A percentile compares a stretch with the other conserved stretches of the same genome.
These are phyloP conservation scores for Chlorocebus sabaeus DNA, from an alignment of 2,113 vertebrate genomes.

Conservation along the genomic window DNA sequence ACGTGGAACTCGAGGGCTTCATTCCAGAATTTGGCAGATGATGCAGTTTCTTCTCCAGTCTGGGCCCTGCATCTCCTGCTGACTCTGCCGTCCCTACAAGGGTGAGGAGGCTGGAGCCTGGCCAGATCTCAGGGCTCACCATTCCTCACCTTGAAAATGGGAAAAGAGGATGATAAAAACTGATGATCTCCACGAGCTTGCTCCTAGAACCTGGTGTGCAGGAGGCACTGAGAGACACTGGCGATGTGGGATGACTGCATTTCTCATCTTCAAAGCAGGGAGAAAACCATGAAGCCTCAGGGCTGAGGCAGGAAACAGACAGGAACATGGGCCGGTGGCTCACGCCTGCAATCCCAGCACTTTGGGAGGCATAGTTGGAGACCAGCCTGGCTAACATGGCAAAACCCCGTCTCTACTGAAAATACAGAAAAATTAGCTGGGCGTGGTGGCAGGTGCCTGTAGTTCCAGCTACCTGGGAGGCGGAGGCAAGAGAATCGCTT, in stretches of 20 bases:
- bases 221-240: not conserved
- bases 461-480: too few species aligned
- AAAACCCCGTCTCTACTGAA: too few species aligned
- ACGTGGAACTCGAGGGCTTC: fast-evolving
- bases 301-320: not conserved
- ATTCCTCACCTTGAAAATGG: too few species aligned
- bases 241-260: not conserved
- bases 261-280: not conserved
- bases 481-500: too few species aligned
- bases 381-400: too few species aligned
- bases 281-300: not conserved
- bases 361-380: too few species aligned
- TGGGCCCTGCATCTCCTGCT: not conserved
- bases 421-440: too few species aligned
- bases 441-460: too few species aligned
- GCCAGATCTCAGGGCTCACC: too few species aligned
- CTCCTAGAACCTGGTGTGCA: not conserved
- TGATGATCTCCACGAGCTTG: not conserved
- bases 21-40: not conserved
- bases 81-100: not conserved
- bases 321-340: too few species aligned
- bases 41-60: not conserved
- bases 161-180: not conserved
- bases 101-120: not conserved
- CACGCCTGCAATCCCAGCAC: too few species aligned